Evolutionary conservation across 2,888 invertebrate genomes (phyloP).

Genomic region (Pandemis heparana): DNA sequence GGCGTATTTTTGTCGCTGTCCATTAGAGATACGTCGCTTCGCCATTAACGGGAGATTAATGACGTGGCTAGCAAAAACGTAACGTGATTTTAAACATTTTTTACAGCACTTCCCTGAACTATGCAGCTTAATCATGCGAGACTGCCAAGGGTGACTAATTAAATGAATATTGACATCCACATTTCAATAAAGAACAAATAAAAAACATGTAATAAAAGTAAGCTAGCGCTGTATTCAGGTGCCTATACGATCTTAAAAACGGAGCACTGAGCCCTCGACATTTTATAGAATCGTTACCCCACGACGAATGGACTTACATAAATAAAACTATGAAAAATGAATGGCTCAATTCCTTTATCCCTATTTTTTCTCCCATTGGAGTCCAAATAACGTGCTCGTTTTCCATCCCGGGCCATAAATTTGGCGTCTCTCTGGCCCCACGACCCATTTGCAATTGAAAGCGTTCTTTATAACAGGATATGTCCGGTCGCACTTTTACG

Average conservation of each 20-base stretch:
- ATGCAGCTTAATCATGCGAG: slow-evolving; percentile 24
- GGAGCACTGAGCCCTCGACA: slow-evolving; percentile 49
- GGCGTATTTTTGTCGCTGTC: slow-evolving; percentile 77
- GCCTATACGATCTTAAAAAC: slow-evolving; percentile 42
- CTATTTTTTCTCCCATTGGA: slow-evolving; percentile 72
- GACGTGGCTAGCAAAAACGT: slow-evolving; percentile 58
- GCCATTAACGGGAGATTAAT: slow-evolving; percentile 75
- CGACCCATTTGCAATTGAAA: slow-evolving; percentile 83
- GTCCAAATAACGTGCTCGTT: slow-evolving; percentile 75
- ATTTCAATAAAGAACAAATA: background rate
- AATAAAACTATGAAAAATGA: slow-evolving; percentile 79
- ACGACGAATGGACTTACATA: slow-evolving; percentile 70
- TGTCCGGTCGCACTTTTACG: slow-evolving; percentile 77
- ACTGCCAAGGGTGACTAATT: background rate
- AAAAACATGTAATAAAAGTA: background rate
- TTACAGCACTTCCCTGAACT: slow-evolving; percentile 31
- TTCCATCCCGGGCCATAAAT: slow-evolving; percentile 76
- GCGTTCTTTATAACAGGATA: slow-evolving; percentile 79
- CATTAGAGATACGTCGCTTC: slow-evolving; percentile 75
- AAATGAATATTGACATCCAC: slow-evolving; percentile 1
- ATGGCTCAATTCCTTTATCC: slow-evolving; percentile 74
- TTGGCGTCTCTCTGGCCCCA: slow-evolving; percentile 69
- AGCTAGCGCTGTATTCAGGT: background rate
- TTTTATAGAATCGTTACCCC: slow-evolving; percentile 65
- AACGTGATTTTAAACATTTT: slow-evolving; percentile 55